Conservation (phyloP, 2,797 vertebrate species). For the Leuciscus waleckii region DNA sequence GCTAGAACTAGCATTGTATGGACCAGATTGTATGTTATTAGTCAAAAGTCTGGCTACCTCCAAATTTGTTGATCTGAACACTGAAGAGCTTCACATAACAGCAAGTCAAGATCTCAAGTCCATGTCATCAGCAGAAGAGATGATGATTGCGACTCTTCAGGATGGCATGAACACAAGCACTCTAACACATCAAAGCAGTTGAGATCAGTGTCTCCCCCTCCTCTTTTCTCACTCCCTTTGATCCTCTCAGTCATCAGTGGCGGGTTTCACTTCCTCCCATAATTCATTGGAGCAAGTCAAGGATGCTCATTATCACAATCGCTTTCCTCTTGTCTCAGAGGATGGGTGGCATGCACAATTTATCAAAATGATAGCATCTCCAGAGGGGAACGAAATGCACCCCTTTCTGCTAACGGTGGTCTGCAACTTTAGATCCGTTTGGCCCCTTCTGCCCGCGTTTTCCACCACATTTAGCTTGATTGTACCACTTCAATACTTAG, state of each 20-base stretch:
- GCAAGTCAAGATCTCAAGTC: background rate
- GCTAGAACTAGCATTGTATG: background rate
- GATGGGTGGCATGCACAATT: conserved; percentile 43
- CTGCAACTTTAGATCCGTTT: background rate
- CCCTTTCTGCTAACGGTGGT: background rate
- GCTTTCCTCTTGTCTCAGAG: conserved; percentile 40
- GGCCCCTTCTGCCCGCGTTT: background rate
- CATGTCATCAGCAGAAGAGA: conserved; percentile 17
- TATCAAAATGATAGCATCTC: conserved; percentile 54
- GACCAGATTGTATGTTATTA: background rate
- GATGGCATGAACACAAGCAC: conserved; percentile 26
- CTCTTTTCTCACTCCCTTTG: background rate
- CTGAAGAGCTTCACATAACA: background rate
- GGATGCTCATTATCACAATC: conserved; percentile 54
- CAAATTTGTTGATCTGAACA: conserved; percentile 12
- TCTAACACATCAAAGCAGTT: conserved; percentile 30
- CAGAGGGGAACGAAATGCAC: background rate
- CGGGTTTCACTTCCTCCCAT: conserved; percentile 35
- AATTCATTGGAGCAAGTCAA: conserved; percentile 48
- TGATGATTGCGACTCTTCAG: conserved; percentile 24
- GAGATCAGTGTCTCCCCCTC: conserved; percentile 19
- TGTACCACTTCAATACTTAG: background rate
- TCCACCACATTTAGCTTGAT: conserved; percentile 17
- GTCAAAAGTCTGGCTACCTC: conserved; percentile 3
- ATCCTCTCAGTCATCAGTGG: conserved; percentile 40